Conservation (phyloP, 2,888 invertebrate species). For the Elaeidobius kamerunicus region DNA sequence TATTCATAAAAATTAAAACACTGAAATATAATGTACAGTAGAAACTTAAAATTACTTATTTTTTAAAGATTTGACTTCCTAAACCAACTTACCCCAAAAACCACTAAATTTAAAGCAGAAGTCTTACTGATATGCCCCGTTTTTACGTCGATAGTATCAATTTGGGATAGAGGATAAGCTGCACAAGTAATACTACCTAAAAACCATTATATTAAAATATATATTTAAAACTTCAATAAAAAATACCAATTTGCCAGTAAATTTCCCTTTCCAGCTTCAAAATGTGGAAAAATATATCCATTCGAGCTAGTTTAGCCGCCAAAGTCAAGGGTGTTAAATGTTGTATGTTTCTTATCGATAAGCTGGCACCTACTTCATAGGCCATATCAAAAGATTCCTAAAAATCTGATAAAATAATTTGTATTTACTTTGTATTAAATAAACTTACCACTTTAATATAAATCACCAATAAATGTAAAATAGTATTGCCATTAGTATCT, state of each 20-base stretch:
- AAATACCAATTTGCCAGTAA: constrained; percentile 89
- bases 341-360: constrained; percentile 80
- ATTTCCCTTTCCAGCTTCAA: constrained; percentile 94
- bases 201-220: constrained; percentile 1
- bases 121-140: constrained; percentile 93
- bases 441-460: constrained; percentile 76
- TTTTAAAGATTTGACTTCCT: too few species aligned
- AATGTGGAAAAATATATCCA: constrained; percentile 96
- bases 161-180: constrained; percentile 91
- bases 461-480: constrained; percentile 94
- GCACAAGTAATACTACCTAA: constrained; percentile 92
- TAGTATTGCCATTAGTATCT: constrained; percentile 97
- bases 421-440: not conserved
- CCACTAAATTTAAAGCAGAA: constrained; percentile 92
- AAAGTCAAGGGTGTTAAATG: constrained; percentile 90
- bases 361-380: constrained; percentile 88
- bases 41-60: too few species aligned
- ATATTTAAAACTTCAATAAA: not conserved
- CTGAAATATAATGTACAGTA: too few species aligned
- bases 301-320: constrained; percentile 88
- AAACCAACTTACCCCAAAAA: constrained; percentile 85
- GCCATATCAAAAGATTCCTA: constrained; percentile 92
- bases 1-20: not conserved
- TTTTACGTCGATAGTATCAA: constrained; percentile 91
- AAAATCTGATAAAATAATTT: constrained; percentile 23